Evolutionary conservation across 1,140 invertebrate species (phyloP).

Genomic region (Drosophila chauvacae): DNA sequence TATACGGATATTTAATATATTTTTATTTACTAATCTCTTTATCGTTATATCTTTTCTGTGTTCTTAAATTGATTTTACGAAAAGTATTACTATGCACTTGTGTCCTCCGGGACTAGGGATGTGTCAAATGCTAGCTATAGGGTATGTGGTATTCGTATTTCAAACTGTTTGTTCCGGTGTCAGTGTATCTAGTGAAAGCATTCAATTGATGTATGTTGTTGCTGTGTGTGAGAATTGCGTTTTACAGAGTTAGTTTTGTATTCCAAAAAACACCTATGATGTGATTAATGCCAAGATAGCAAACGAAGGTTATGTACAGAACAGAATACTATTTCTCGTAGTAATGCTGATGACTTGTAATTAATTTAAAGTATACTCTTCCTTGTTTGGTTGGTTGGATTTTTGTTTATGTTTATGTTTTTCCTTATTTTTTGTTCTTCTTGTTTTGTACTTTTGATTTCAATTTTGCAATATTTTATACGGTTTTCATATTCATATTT

Average conservation of each 20-base stretch:
- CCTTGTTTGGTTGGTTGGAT: slow-evolving; percentile 12
- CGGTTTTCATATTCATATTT: slow-evolving; percentile 24
- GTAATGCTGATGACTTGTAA: neutral
- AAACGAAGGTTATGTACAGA: slow-evolving; percentile 10
- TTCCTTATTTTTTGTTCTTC: slow-evolving; percentile 34
- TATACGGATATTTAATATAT: neutral
- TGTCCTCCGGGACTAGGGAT: neutral
- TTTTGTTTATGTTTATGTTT: slow-evolving; percentile 6
- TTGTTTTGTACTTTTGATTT: slow-evolving; percentile 80
- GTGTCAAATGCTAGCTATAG: slow-evolving; percentile 74
- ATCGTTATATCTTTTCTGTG: neutral
- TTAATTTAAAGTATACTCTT: slow-evolving; percentile 9
- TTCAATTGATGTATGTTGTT: slow-evolving; percentile 65
- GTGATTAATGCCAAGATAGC: neutral
- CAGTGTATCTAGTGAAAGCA: slow-evolving; percentile 72
- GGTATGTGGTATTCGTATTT: slow-evolving; percentile 82
- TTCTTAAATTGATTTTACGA: neutral
- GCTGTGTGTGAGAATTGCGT: slow-evolving; percentile 19
- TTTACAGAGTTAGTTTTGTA: neutral
- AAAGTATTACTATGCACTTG: neutral
- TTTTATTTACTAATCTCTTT: slow-evolving; percentile 1
- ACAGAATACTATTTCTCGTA: neutral
- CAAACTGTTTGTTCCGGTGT: slow-evolving; percentile 85
- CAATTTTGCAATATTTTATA: slow-evolving; percentile 57
- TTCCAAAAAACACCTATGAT: neutral